Evolutionary conservation across 2,797 vertebrate species (phyloP), one percentile per base, ranked within the genome.

Genomic region (Parauchenoglanis punctatus): DNA sequence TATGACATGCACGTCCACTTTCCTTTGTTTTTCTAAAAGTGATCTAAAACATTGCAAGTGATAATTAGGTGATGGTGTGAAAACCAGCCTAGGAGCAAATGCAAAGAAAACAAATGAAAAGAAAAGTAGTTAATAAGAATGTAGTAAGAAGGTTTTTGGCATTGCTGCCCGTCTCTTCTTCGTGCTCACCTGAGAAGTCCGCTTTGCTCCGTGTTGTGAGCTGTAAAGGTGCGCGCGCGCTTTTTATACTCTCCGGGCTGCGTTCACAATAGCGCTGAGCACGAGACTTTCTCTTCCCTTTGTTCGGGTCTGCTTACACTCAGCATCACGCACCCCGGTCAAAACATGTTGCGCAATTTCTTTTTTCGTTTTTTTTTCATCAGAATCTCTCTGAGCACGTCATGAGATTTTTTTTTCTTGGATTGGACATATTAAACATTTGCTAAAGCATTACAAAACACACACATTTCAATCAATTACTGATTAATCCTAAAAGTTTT

Each of bases 141-240:
- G 58, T 7, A 6, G 28, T 23, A 40, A 6, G 23, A 23, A 35
- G 59, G 54, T 10, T 12, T 31, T 46, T 44, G 2, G 1, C n/a
- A 10, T 8, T 25, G 20, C 18, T 61, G 20, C 1, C 31, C 11
- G 2, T 25, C 6, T 56, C 78, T 44, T 17, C 44, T 67, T 35
- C 61, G 1, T 12, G 23, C 85, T 80, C 85, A 86, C 85, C 96
- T 96, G 93, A 92, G 91, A 90, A 88, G 89, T 92, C 82, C 87
- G 89, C 91, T 59, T 92, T 94, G 85, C 89, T 94, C 89, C 75
- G 93, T 93, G 92, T 85, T 87, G 46, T 65, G 63, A 12, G 40
- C 5, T 8, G 2, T 46, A 13, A 0, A 83, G 88, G 89, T 72
- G 81, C 46, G 73, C 52, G 78, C 85, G 87, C 72, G 87, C 73